Conservation (phyloP, 2,113 vertebrate species). For the Etia nguti region DNA sequence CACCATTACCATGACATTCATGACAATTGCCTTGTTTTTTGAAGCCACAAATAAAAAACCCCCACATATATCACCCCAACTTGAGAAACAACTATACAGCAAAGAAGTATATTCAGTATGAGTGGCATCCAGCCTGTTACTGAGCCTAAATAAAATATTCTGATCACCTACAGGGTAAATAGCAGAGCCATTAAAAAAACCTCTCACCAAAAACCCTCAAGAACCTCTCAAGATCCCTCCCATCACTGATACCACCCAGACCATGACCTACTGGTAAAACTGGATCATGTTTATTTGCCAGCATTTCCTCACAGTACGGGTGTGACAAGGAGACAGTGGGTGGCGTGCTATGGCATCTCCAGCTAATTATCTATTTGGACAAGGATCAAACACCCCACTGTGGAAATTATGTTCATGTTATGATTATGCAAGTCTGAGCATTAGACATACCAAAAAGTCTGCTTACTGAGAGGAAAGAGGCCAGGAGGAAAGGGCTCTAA, state of each 20-base stretch:
- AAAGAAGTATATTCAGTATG: not conserved
- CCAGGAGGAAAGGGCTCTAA: not conserved
- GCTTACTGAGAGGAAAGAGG: not conserved
- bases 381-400: slow-evolving; percentile 51
- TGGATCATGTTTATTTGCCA: not conserved
- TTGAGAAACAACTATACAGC: not conserved
- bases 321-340: slow-evolving; percentile 31
- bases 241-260: not conserved
- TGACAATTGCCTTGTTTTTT: not conserved
- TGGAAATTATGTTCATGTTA: slow-evolving; percentile 33
- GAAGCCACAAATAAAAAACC: not conserved
- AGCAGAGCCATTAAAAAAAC: not conserved
- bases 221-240: not conserved
- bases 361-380: slow-evolving; percentile 60
- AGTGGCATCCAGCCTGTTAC: not conserved
- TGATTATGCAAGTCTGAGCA: slow-evolving; percentile 28
- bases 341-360: slow-evolving; percentile 14
- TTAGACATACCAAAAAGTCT: slow-evolving; percentile 12
- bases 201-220: not conserved
- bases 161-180: slow-evolving; percentile 27
- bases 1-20: not conserved
- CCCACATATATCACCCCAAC: not conserved
- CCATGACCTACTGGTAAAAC: not conserved
- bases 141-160: slow-evolving; percentile 33
- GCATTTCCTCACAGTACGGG: not conserved